Conservation (phyloP, 2,888 invertebrate genomes). For the Odontocolon sp. region DNA sequence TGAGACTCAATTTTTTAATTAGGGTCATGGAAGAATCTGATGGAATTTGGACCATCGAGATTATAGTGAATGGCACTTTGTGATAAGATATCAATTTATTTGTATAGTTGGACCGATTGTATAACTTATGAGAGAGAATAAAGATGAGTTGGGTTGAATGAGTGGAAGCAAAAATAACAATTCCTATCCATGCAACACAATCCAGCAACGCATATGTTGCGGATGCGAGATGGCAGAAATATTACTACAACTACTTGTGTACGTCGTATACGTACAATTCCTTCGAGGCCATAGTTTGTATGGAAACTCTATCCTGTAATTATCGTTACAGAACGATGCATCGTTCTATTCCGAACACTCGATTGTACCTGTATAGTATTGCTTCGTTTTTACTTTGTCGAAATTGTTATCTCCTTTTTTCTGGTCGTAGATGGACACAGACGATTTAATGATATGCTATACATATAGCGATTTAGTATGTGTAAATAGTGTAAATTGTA, state of each 20-base stretch:
- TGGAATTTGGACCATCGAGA: no score
- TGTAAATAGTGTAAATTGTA: no score
- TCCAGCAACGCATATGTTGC: constrained; percentile 41
- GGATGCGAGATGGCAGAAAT: constrained; percentile 36
- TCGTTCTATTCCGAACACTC: background rate
- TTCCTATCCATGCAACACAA: constrained; percentile 11
- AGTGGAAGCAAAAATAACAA: background rate
- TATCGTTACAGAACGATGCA: background rate
- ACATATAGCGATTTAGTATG: no score
- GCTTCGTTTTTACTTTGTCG: no score
- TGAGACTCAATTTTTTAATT: no score
- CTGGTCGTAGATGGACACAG: no score
- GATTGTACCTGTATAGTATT: background rate
- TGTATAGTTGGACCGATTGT: background rate
- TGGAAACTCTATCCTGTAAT: background rate
- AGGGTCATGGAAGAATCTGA: no score
- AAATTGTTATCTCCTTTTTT: no score
- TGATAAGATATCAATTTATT: no score
- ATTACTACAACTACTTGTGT: background rate
- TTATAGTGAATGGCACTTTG: no score
- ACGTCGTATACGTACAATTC: constrained; percentile 1
- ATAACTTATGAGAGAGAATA: background rate
- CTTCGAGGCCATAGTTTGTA: background rate
- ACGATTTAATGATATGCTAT: no score
- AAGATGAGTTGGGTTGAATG: background rate